These are phyloP conservation scores for Erebia ligea DNA, from an alignment of 2,888 invertebrate genomes.

Conservation along the genomic window DNA sequence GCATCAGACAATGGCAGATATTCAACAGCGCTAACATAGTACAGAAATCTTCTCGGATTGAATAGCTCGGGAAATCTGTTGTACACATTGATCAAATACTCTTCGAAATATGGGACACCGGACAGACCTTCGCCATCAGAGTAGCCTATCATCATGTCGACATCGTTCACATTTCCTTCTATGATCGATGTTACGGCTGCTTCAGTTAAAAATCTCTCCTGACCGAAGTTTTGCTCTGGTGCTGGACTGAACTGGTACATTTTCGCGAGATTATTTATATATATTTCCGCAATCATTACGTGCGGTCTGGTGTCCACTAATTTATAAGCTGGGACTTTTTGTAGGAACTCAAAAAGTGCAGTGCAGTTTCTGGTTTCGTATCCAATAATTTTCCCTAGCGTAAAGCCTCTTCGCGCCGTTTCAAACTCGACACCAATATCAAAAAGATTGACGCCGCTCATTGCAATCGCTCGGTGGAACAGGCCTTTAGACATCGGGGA, in stretches of 20 bases:
- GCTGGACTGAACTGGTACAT: slow-evolving; percentile 59
- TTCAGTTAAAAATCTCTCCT: slow-evolving; percentile 53
- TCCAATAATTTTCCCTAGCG: slow-evolving; percentile 55
- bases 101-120: slow-evolving; percentile 39
- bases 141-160: slow-evolving; percentile 87
- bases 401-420: slow-evolving; percentile 52
- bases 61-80: slow-evolving; percentile 53
- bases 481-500: slow-evolving; percentile 62
- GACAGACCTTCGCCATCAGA: slow-evolving; percentile 85
- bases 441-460: slow-evolving; percentile 84
- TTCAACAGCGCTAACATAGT: slow-evolving; percentile 43
- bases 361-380: slow-evolving; percentile 52
- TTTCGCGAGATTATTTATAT: slow-evolving; percentile 47
- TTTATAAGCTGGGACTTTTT: slow-evolving; percentile 52
- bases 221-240: slow-evolving; percentile 58
- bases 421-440: slow-evolving; percentile 54
- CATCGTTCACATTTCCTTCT: slow-evolving; percentile 71
- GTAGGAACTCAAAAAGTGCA: slow-evolving; percentile 55
- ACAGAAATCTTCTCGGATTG: slow-evolving; percentile 52
- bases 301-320: slow-evolving; percentile 48
- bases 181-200: slow-evolving; percentile 49
- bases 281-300: slow-evolving; percentile 51
- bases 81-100: slow-evolving; percentile 40
- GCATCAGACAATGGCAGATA: slow-evolving; percentile 50
- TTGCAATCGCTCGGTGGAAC: slow-evolving; percentile 79